Conservation (phyloP, 2,888 invertebrate species). For the Noctua comes region DNA sequence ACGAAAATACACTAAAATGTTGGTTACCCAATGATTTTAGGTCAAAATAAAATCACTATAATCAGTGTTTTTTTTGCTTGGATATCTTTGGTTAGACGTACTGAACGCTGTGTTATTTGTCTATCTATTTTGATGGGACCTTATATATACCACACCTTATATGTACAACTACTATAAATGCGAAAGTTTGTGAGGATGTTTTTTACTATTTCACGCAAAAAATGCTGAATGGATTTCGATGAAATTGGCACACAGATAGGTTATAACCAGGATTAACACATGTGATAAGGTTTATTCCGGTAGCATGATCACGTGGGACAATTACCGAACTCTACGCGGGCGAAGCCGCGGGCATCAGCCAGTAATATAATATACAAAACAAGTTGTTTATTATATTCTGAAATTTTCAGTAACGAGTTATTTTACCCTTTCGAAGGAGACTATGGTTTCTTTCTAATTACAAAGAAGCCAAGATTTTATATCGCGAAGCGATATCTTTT, state of each 20-base stretch:
- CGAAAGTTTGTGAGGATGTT: neutral
- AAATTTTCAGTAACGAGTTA: neutral
- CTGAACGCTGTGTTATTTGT: too few relatives aligned
- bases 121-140: too few relatives aligned
- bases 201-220: neutral
- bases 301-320: neutral
- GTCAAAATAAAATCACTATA: too few relatives aligned
- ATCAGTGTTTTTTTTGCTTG: too few relatives aligned
- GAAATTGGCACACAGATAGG: neutral
- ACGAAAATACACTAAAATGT: too few relatives aligned
- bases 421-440: neutral
- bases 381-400: neutral
- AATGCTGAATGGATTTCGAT: neutral
- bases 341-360: neutral
- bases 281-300: neutral
- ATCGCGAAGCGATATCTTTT: neutral
- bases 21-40: too few relatives aligned
- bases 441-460: constrained; percentile 16
- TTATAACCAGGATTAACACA: neutral
- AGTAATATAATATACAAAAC: neutral
- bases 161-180: neutral
- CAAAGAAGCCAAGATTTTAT: neutral
- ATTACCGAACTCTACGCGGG: neutral
- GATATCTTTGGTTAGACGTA: too few relatives aligned
- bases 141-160: too few relatives aligned